phyloP scores from a whole-genome alignment of 2,888 invertebrate species.

The Apamea monoglypha region DNA sequence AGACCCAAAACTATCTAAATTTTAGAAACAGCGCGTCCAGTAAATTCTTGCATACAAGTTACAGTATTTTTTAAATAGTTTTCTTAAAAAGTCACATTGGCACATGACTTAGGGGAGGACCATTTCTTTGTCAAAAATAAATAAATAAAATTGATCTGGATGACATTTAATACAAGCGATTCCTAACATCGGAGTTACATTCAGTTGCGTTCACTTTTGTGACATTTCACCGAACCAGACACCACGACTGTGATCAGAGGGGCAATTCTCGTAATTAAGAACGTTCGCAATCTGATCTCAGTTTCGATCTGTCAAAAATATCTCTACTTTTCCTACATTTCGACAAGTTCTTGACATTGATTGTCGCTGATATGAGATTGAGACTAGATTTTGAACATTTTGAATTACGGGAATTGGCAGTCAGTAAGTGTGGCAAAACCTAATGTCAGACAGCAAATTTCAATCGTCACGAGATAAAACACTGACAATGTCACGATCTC shows the following conservation, averaged over 20 bases:
- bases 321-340: no score
- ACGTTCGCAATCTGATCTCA: not conserved
- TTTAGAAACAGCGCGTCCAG: not conserved
- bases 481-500: not conserved
- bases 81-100: constrained; percentile 54
- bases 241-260: not conserved
- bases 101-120: constrained; percentile 42
- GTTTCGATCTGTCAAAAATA: not conserved
- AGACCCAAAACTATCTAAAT: not conserved
- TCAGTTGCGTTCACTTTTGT: not conserved
- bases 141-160: constrained; percentile 4
- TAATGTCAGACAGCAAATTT: not conserved
- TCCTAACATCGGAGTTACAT: not conserved
- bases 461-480: no score
- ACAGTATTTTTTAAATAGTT: not conserved
- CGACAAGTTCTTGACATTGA: no score
- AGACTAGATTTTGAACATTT: no score
- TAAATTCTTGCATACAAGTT: not conserved
- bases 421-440: not conserved
- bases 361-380: no score
- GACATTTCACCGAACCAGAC: not conserved
- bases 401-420: no score
- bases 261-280: no score
- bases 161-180: not conserved
- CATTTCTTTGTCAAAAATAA: not conserved